Percentiles rank a stretch among this genome's conserved stretches.
Conservation (phyloP, 1,140 invertebrate genomes). For the Vanessa atalanta region DNA sequence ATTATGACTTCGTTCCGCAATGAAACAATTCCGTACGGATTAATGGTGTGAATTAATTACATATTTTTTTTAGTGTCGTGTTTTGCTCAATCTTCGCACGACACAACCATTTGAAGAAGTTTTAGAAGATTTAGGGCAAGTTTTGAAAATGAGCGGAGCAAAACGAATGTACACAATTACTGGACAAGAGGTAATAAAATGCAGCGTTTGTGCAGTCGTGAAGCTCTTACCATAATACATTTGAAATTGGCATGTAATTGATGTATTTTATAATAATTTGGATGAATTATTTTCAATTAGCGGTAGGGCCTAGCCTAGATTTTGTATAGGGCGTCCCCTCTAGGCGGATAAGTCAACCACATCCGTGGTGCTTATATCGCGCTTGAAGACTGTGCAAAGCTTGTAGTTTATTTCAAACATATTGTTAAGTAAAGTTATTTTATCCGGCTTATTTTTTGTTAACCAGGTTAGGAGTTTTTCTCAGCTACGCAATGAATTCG, state of each 20-base stretch:
- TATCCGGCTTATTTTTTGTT: not conserved
- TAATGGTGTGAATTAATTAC: slow-evolving; percentile 5
- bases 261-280: no score
- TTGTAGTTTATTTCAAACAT: no score
- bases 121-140: slow-evolving; percentile 94
- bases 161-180: slow-evolving; percentile 94
- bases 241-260: not conserved
- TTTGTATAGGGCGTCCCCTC: no score
- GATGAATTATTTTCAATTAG: no score
- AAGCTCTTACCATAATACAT: slow-evolving; percentile 1
- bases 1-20: slow-evolving; percentile 16
- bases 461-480: slow-evolving; percentile 93
- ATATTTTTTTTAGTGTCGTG: slow-evolving; percentile 86
- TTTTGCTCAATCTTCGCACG: slow-evolving; percentile 94
- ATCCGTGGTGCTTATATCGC: no score
- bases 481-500: slow-evolving; percentile 94
- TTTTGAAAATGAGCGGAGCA: slow-evolving; percentile 93
- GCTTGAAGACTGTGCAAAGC: no score
- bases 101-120: slow-evolving; percentile 97
- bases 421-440: no score
- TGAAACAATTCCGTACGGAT: not conserved
- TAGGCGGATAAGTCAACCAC: no score
- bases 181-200: slow-evolving; percentile 90
- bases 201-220: not conserved
- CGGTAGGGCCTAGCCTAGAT: no score